These are phyloP conservation scores for Chiloscyllium punctatum DNA, from an alignment of 2,797 vertebrate genomes.

Conservation along the genomic window DNA sequence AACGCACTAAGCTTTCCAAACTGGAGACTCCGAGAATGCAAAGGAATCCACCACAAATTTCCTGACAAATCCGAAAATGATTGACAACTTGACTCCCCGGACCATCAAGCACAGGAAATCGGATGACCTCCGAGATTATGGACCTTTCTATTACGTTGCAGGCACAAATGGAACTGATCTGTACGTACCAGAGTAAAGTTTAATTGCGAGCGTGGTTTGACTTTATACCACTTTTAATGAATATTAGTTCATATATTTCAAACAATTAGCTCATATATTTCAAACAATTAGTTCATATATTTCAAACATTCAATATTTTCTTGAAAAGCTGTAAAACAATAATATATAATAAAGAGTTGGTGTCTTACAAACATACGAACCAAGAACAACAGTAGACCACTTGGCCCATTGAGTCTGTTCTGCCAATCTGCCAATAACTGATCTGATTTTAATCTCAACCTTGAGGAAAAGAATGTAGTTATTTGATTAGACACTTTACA, in stretches of 20 bases:
- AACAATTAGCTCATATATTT: no score
- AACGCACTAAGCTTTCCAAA: background rate
- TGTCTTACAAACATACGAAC: background rate
- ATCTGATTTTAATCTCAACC: no score
- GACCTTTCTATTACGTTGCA: slow-evolving; percentile 74
- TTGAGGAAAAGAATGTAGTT: background rate
- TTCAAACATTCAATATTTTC: background rate
- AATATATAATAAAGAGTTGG: background rate
- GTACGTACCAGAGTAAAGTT: slow-evolving; percentile 44
- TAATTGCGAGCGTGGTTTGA: background rate
- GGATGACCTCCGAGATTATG: slow-evolving; percentile 39
- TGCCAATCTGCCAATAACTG: no score
- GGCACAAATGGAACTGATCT: slow-evolving; percentile 67
- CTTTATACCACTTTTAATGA: background rate
- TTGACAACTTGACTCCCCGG: background rate
- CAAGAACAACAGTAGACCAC: no score
- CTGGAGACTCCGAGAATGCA: background rate
- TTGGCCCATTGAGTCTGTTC: no score
- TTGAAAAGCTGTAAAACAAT: background rate
- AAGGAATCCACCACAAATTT: background rate
- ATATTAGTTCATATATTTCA: background rate
- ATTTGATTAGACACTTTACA: background rate
- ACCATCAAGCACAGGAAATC: slow-evolving; percentile 38
- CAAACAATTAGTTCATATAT: background rate
- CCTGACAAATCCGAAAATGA: background rate